These are phyloP conservation scores for Premnoplex brunnescens DNA, from an alignment of 2,797 vertebrate genomes.

Conservation along the genomic window DNA sequence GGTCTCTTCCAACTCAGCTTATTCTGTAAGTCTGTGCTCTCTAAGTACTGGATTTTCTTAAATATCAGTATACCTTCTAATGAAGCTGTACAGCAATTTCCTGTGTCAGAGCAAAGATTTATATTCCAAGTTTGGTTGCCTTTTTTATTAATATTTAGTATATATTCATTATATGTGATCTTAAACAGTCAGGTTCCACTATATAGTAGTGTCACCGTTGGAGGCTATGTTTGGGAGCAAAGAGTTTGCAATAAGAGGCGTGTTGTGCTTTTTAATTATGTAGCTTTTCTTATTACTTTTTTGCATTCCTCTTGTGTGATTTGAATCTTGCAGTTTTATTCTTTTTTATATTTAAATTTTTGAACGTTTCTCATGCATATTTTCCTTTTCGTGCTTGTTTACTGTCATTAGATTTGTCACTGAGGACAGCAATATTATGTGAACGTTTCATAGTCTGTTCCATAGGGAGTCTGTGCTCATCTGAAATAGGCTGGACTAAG, in stretches of 20 bases:
- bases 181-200: background rate
- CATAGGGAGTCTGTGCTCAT: background rate
- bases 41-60: background rate
- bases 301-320: background rate
- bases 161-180: background rate
- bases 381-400: background rate
- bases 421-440: background rate
- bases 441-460: background rate
- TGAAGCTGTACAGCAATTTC: background rate
- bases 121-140: background rate
- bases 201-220: background rate
- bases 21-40: background rate
- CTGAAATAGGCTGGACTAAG: background rate
- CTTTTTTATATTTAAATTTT: background rate
- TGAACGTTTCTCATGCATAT: background rate
- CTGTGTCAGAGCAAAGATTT: background rate
- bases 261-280: background rate
- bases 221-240: background rate
- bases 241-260: background rate
- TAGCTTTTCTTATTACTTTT: background rate
- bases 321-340: background rate
- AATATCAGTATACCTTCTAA: background rate
- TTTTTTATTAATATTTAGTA: background rate
- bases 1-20: background rate
- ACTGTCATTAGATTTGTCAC: background rate